phyloP scores from a whole-genome alignment of 2,888 invertebrate species.

The Volucella inflata region DNA sequence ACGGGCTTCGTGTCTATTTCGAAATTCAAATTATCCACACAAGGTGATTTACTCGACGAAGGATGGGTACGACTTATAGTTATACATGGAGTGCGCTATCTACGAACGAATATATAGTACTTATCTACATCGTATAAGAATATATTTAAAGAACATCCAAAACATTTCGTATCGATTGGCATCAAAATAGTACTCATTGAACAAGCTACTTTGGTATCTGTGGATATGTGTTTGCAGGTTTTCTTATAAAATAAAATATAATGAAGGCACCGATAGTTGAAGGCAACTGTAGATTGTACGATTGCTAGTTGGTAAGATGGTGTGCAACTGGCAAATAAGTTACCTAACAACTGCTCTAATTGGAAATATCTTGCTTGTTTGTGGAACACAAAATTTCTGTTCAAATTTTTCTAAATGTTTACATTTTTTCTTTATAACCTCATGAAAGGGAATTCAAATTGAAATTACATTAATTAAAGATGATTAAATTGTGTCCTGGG shows the following conservation, averaged over 20 bases:
- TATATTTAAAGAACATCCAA: constrained; percentile 36
- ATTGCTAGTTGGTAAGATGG: too few species aligned
- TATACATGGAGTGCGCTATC: constrained; percentile 2
- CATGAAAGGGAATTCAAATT: constrained; percentile 27
- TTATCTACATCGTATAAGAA: neutral
- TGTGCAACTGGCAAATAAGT: neutral
- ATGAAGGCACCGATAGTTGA: constrained; percentile 3
- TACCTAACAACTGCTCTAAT: constrained; percentile 10
- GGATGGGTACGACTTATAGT: neutral
- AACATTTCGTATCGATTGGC: constrained; percentile 42
- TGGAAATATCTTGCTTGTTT: constrained; percentile 6
- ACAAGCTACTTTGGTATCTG: neutral
- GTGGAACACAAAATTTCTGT: neutral
- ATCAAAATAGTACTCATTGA: neutral
- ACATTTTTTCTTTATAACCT: neutral
- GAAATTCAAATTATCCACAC: constrained; percentile 63
- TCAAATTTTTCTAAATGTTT: too few species aligned
- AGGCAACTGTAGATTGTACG: neutral
- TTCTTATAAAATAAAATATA: constrained; percentile 25
- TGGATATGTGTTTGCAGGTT: neutral
- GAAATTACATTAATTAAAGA: constrained; percentile 34
- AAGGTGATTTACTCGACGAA: constrained; percentile 50
- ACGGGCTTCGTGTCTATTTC: constrained; percentile 60
- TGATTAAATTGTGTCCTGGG: constrained; percentile 20
- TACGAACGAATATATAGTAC: neutral